These are phyloP conservation scores for Ophioninae sp. DNA, from an alignment of 2,888 invertebrate genomes.

Conservation along the genomic window DNA sequence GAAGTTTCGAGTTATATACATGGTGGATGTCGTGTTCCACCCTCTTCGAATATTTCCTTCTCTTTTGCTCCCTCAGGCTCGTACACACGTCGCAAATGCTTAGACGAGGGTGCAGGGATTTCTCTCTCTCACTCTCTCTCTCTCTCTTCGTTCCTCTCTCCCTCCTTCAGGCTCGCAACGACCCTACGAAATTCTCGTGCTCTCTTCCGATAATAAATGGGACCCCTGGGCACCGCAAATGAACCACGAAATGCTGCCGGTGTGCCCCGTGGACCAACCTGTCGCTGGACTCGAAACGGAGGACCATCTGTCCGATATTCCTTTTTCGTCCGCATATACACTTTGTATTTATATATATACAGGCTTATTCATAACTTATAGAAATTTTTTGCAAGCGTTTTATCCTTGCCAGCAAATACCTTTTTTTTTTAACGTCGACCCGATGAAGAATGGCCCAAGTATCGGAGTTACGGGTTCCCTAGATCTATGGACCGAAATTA, in stretches of 20 bases:
- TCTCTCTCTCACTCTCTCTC: conserved; percentile 44
- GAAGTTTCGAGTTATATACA: conserved; percentile 41
- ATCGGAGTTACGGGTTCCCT: too few relatives aligned
- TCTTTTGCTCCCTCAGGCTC: conserved; percentile 20
- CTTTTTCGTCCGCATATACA: conserved; percentile 48
- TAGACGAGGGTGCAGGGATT: conserved; percentile 59
- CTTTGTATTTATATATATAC: background rate
- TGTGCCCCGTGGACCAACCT: conserved; percentile 78
- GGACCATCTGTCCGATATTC: conserved; percentile 76
- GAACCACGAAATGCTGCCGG: conserved; percentile 81
- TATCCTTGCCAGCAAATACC: background rate
- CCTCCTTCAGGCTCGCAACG: conserved; percentile 52
- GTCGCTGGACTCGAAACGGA: conserved; percentile 74
- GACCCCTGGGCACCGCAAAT: conserved; percentile 81
- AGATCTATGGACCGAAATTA: too few relatives aligned
- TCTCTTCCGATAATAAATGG: conserved; percentile 78
- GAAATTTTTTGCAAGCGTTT: background rate
- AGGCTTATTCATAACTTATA: background rate
- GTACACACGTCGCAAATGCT: conserved; percentile 41
- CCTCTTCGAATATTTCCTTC: conserved; percentile 46
- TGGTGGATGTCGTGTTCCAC: conserved; percentile 55
- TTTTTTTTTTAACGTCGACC: background rate
- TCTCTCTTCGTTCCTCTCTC: conserved; percentile 22
- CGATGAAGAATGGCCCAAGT: too few relatives aligned
- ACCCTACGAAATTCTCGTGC: conserved; percentile 65